Percentiles rank a stretch among this genome's conserved stretches.
These are phyloP conservation scores for Luperina testacea DNA, from an alignment of 2,888 invertebrate genomes.

Conservation along the genomic window DNA sequence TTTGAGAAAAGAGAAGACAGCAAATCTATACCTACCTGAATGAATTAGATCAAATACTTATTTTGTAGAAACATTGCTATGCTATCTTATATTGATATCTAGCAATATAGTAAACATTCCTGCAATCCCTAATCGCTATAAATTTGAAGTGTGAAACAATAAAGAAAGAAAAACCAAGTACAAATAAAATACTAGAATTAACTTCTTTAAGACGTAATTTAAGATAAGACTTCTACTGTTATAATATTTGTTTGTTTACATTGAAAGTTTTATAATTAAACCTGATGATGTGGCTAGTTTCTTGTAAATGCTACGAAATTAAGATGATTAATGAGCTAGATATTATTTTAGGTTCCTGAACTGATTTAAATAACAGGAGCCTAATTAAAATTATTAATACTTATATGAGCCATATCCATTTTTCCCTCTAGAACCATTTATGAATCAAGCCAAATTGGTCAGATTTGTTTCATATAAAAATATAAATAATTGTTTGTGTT, in stretches of 20 bases:
- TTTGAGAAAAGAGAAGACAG: neutral
- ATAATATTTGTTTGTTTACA: conserved; percentile 31
- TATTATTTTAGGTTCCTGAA: neutral
- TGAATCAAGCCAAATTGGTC: neutral
- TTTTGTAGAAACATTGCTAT: neutral
- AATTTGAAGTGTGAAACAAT: conserved; percentile 1
- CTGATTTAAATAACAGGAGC: neutral
- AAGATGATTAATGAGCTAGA: neutral
- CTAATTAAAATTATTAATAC: neutral
- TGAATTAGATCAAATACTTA: neutral
- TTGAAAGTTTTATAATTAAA: conserved; percentile 10
- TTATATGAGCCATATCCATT: neutral
- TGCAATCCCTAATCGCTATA: neutral
- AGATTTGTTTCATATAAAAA: neutral
- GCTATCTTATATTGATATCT: neutral
- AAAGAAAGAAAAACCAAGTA: conserved; percentile 8
- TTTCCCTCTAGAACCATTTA: neutral
- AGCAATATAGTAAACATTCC: neutral
- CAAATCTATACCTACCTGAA: neutral
- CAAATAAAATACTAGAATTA: conserved; percentile 23
- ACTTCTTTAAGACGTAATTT: neutral
- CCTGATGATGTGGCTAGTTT: conserved; percentile 51
- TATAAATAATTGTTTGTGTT: conserved; percentile 18
- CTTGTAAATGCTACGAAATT: neutral
- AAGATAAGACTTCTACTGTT: conserved; percentile 23